Conservation (phyloP, 2,797 vertebrate species). For the Rhinoraja longicauda region DNA sequence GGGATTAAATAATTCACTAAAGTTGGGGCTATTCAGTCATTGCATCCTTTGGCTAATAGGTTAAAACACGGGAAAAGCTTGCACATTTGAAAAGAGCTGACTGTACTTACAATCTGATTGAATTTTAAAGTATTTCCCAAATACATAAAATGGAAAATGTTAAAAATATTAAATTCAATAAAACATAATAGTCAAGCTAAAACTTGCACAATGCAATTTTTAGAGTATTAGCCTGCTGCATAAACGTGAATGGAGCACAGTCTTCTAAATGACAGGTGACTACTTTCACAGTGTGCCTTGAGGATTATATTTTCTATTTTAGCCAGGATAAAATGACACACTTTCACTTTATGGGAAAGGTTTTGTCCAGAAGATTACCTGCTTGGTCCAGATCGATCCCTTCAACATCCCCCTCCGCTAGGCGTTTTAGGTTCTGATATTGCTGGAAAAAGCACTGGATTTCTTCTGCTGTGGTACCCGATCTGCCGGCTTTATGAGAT, state of each 20-base stretch:
- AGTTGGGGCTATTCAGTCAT: background rate
- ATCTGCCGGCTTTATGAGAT: conserved; percentile 18
- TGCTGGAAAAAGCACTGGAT: conserved; percentile 69
- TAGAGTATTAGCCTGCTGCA: background rate
- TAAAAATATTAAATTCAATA: background rate
- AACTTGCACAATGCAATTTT: background rate
- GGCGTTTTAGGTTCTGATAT: conserved; percentile 68
- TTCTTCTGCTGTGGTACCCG: conserved; percentile 46
- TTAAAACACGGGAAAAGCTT: background rate
- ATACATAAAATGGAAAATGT: background rate
- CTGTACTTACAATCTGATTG: background rate
- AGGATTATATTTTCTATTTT: background rate
- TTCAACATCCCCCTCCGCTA: conserved; percentile 68
- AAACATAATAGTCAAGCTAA: background rate
- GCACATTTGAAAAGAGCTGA: background rate
- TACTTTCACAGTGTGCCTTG: too few relatives aligned
- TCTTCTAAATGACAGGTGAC: background rate
- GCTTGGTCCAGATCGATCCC: conserved; percentile 56
- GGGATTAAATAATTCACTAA: conserved; percentile 4
- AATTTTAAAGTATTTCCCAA: background rate
- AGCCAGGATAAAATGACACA: background rate
- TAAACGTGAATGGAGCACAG: background rate
- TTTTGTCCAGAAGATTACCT: conserved; percentile 42
- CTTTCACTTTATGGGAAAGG: background rate
- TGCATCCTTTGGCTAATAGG: background rate